These are phyloP conservation scores for Orthochromis indermauri DNA, from an alignment of 2,113 vertebrate species.

Conservation along the genomic window DNA sequence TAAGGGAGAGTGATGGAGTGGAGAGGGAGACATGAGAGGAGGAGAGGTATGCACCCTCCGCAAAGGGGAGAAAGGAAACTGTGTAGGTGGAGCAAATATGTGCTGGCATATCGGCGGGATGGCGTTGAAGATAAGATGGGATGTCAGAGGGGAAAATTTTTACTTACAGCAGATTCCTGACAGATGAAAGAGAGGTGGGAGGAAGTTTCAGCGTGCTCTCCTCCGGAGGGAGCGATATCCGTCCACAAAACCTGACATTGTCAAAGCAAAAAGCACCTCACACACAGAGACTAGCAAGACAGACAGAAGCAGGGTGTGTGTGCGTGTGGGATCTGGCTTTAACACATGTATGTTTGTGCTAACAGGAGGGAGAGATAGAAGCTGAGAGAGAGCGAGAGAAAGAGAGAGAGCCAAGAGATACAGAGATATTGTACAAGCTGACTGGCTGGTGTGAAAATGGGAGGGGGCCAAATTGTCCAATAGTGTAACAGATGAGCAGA, in stretches of 20 bases:
- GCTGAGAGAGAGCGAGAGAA: neutral
- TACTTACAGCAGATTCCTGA: slow-evolving; percentile 49
- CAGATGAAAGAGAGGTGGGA: neutral
- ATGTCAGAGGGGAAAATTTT: neutral
- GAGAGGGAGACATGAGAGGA: neutral
- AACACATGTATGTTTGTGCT: slow-evolving; percentile 23
- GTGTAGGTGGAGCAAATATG: neutral
- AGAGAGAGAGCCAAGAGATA: slow-evolving; percentile 25
- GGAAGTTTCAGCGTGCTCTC: slow-evolving; percentile 37
- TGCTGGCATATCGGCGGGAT: neutral
- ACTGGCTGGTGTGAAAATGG: slow-evolving; percentile 52
- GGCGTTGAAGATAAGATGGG: neutral
- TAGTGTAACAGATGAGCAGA: slow-evolving; percentile 30
- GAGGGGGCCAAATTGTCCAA: slow-evolving; percentile 48
- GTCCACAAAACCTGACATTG: slow-evolving; percentile 24
- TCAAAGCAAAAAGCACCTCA: neutral
- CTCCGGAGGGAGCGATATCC: slow-evolving; percentile 29
- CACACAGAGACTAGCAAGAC: neutral
- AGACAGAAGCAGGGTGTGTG: neutral
- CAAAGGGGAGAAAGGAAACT: neutral
- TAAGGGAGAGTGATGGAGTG: neutral
- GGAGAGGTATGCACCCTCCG: neutral
- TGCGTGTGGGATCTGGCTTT: slow-evolving; percentile 9
- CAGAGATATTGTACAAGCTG: slow-evolving; percentile 37
- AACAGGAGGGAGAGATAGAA: neutral